Conservation (phyloP, 2,888 invertebrate species). For the Heliconius hortense region DNA sequence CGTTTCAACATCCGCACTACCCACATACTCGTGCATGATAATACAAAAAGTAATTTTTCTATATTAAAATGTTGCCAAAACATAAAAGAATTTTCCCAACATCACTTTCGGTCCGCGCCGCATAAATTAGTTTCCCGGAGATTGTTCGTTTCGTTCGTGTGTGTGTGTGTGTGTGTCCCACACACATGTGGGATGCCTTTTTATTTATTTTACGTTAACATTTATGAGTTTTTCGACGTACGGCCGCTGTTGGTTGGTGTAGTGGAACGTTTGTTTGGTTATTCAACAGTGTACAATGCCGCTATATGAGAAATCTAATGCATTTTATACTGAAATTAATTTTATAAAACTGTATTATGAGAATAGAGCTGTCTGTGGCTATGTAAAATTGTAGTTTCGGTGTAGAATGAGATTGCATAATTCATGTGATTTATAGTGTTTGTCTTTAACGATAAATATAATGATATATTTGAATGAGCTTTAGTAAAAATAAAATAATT, state of each 20-base stretch:
- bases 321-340: constrained; percentile 35
- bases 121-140: constrained; percentile 79
- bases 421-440: too few species aligned
- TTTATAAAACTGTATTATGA: constrained; percentile 30
- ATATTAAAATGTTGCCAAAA: constrained; percentile 78
- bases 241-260: constrained; percentile 46
- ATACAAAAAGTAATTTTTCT: constrained; percentile 77
- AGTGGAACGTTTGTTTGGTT: constrained; percentile 45
- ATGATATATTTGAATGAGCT: too few species aligned
- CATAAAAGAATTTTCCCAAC: constrained; percentile 72
- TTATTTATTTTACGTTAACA: constrained; percentile 69
- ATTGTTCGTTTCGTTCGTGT: constrained; percentile 67
- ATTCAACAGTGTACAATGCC: constrained; percentile 36
- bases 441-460: too few species aligned
- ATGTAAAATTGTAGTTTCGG: neutral
- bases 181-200: constrained; percentile 58
- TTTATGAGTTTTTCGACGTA: constrained; percentile 69
- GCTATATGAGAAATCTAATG: constrained; percentile 38
- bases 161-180: too few species aligned
- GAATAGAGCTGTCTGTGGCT: neutral
- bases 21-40: constrained; percentile 63
- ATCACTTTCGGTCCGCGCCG: constrained; percentile 65
- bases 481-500: too few species aligned
- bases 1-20: constrained; percentile 52
- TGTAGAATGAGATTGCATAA: too few species aligned